Base-by-base conservation (phyloP, 1,140 invertebrate species). In the Drusus annulatus region DNA sequence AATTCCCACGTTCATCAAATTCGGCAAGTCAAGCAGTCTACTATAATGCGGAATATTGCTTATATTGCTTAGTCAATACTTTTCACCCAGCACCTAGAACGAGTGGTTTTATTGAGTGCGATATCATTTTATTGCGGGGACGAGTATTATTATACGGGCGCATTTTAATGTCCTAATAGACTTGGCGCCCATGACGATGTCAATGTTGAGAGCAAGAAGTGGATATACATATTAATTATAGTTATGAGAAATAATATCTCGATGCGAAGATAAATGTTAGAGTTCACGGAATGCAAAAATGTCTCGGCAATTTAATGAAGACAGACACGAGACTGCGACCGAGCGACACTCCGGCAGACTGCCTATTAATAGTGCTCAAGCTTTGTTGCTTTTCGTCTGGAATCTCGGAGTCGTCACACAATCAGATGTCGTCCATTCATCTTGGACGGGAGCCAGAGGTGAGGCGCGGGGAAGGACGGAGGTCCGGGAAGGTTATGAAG, bases 271-370 rank as follows among this genome's bases (percentile, higher is more conserved):
- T 56, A 21, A 56, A 56, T 21, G 56, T 60, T 19, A 13, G 21
- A 28, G 21, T 28, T 28, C 62, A 25, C 62, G n/a, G 63, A 68
- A 68, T 68, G 16, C 63, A 31, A 31, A 19, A 23, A 28, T 25
- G 17, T 71, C 68, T 71, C 68, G 50, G 68, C 10, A 21, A 52
- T 21, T 25, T 21, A 23, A 51, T 51, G 68, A 52, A 71, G 68
- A 51, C 68, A 71, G 68, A 52, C 68, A 25, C 28, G 17, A 17
- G 45, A 51, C 45, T 31, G 28, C 28, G 23, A 23, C 23, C 13
- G 8, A 17, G n/a, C 8, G 36, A n/a, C 19, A 36, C 28, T 68
- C 4, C 23, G 17, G 63, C 63, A 16, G 63, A 17, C 63, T 7
- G 50, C 15, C 36, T 51, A 52, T 50, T 23, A 50, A 71, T 50